Evolutionary conservation across 2,797 vertebrate species (phyloP).

Genomic region (Tapera naevia): DNA sequence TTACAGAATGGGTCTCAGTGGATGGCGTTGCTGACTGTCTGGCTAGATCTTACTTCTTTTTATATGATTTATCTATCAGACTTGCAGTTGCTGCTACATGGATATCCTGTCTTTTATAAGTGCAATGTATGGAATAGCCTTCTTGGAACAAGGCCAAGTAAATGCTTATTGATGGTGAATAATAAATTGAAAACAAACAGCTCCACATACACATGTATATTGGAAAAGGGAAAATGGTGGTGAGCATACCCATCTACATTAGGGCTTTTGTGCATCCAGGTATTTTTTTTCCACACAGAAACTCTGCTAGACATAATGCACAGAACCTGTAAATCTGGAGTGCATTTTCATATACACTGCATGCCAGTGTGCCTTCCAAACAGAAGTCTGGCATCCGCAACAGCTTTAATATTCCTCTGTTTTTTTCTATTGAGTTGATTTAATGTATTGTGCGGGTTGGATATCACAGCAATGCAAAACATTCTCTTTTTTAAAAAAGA

Average conservation of each 20-base stretch:
- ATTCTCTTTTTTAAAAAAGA: neutral
- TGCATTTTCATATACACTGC: neutral
- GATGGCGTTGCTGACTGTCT: neutral
- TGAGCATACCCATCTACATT: neutral
- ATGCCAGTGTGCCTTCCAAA: neutral
- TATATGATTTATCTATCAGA: neutral
- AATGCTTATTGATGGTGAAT: neutral
- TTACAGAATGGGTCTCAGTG: neutral
- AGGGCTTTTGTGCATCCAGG: neutral
- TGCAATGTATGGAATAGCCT: neutral
- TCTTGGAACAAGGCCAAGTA: neutral
- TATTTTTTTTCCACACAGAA: neutral
- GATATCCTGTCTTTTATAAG: neutral
- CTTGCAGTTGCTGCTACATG: neutral
- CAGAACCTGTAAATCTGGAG: neutral
- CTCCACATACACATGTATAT: neutral
- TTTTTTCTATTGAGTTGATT: neutral
- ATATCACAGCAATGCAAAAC: neutral
- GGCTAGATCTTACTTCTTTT: neutral
- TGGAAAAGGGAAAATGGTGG: neutral
- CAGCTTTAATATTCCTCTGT: neutral
- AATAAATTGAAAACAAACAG: neutral
- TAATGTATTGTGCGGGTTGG: neutral
- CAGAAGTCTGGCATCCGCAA: constrained; percentile 11
- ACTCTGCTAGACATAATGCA: neutral